A percentile compares a stretch with the other conserved stretches of the same genome.
Conservation (phyloP, 2,113 vertebrate genomes). For the Atrichornis clamosus region DNA sequence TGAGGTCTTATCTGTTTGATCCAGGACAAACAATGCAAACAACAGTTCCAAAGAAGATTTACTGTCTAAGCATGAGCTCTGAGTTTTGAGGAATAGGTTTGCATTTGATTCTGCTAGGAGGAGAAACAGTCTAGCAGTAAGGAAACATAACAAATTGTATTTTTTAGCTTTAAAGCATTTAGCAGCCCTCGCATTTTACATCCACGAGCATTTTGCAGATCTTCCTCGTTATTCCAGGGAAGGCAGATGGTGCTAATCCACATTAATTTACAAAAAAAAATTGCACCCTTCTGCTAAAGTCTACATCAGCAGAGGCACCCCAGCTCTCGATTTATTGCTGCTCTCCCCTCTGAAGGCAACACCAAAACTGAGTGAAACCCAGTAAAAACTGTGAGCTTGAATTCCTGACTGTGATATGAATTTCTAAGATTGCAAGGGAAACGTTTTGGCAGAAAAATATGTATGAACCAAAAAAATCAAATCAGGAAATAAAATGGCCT, state of each 20-base stretch:
- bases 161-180: not conserved
- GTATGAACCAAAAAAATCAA: not conserved
- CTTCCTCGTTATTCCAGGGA: not conserved
- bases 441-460: not conserved
- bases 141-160: not conserved
- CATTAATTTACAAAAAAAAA: not conserved
- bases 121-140: not conserved
- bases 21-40: not conserved
- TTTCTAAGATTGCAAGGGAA: slow-evolving; percentile 13
- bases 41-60: not conserved
- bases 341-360: slow-evolving; percentile 33
- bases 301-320: not conserved
- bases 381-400: not conserved
- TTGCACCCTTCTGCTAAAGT: not conserved
- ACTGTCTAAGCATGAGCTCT: not conserved
- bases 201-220: not conserved
- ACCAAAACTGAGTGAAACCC: slow-evolving; percentile 44
- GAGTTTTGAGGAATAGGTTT: not conserved
- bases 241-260: not conserved
- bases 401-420: slow-evolving; percentile 14
- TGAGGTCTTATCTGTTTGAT: not conserved
- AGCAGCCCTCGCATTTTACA: not conserved
- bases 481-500: not conserved
- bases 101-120: not conserved
- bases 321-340: not conserved